Evolutionary conservation across 2,888 invertebrate genomes (phyloP), one percentile per base, ranked within the genome.

Genomic region (Mimachlamys varia): DNA sequence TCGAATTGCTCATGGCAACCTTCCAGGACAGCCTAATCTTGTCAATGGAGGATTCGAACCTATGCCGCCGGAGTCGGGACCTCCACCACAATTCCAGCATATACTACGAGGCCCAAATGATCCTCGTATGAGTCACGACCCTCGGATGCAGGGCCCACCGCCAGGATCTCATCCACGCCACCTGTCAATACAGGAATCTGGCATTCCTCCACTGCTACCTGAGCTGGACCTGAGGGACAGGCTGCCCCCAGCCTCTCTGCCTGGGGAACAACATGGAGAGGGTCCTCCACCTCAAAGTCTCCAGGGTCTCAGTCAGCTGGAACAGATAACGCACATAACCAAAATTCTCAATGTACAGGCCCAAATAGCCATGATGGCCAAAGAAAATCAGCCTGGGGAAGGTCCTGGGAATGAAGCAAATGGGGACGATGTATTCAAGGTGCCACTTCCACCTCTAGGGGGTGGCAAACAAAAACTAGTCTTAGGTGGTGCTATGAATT

Each of bases 291-390:
- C 76, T 33, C 76, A 76, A 15, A 76, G 76, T 76, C 76, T 76
- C 13, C 76, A 76, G 33, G 76, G 76, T 27, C 76, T 76, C 13
- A 76, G 76, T 33, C 92, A 91, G 37, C 87, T 93, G 37, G 91
- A 92, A 53, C 93, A 94, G 88, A 89, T 94, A 88, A 91, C 91
- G 90, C 92, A 95, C 89, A 94, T 95, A 58, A 95, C 95, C n/a
- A 95, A 95, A 90, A 94, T 96, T 58, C 91, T 95, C 5, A 95
- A 94, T 89, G 93, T 94, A 22, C 95, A 95, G 88, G 94, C 94
- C 22, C 93, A 91, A 38, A 90, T 93, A 53, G 94, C 93, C 0
- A 89, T 92, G 89, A 58, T 92, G 17, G 38, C 33, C 49, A 91
- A 91, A 19, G 87, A 58, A 55, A 89, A 90, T 38, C 53, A 91